Conservation (phyloP, 2,797 vertebrate genomes). For the Orientallactaga sibirica region DNA sequence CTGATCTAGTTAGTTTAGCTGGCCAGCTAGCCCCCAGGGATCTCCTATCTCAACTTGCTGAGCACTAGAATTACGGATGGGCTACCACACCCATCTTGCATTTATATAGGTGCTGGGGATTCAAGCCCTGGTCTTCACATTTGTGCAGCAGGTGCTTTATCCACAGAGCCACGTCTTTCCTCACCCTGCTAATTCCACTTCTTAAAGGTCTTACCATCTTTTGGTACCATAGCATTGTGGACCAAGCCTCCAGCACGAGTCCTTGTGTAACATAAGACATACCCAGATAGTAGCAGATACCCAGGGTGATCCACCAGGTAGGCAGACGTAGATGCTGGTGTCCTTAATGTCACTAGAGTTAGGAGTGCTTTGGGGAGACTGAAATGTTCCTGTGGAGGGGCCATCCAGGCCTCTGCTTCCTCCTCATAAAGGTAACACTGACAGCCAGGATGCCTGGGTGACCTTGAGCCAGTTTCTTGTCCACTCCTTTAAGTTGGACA, state of each 20-base stretch:
- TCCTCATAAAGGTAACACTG: not conserved
- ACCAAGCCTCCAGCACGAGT: not conserved
- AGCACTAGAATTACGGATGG: no score
- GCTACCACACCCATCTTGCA: no score
- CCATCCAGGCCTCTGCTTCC: not conserved
- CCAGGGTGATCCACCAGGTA: accelerated
- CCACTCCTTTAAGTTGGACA: not conserved
- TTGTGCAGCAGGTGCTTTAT: no score
- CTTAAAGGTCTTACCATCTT: not conserved
- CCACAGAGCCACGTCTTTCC: no score
- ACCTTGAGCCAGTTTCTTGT: not conserved
- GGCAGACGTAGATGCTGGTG: not conserved
- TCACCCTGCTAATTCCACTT: no score
- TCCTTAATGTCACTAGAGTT: not conserved
- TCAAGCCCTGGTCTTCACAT: no score
- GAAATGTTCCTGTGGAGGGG: not conserved
- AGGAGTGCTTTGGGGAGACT: not conserved
- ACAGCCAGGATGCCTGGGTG: not conserved
- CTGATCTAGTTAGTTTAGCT: no score
- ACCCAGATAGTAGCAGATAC: not conserved
- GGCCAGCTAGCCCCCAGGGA: no score
- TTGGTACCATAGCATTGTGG: not conserved
- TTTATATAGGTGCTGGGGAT: no score
- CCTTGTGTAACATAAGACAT: not conserved
- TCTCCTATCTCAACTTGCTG: no score